A percentile compares a stretch with the other conserved stretches of the same genome.
Conservation (phyloP, 2,113 vertebrate genomes). For the Sciurus niger region DNA sequence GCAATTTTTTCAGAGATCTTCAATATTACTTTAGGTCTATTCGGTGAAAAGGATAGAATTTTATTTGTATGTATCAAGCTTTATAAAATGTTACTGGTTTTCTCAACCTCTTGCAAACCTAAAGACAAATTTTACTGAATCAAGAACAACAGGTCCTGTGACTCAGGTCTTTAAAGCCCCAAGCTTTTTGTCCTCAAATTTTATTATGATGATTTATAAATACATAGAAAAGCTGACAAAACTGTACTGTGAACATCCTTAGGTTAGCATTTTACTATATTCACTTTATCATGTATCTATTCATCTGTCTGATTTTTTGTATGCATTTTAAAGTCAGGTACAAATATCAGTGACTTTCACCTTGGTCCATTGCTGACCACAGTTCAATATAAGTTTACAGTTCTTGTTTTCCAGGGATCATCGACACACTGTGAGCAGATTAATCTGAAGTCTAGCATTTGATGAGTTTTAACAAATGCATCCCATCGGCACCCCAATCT, state of each 20-base stretch:
- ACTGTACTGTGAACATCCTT: rapidly evolving
- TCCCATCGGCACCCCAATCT: rapidly evolving
- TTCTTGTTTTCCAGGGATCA: not conserved
- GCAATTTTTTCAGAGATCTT: not conserved
- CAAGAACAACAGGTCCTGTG: not conserved
- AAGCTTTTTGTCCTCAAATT: not conserved
- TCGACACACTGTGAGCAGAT: not conserved
- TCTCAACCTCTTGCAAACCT: not conserved
- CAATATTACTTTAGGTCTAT: not conserved
- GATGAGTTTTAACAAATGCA: too few relatives aligned
- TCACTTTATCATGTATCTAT: not conserved
- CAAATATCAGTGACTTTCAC: too few relatives aligned
- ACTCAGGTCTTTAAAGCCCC: not conserved
- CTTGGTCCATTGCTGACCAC: rapidly evolving
- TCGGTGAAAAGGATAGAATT: not conserved
- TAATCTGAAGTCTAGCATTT: rapidly evolving
- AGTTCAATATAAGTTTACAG: not conserved
- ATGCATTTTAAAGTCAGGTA: not conserved
- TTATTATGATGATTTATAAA: not conserved
- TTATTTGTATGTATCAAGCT: not conserved
- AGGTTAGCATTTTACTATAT: not conserved
- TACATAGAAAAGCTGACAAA: not conserved
- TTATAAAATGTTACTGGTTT: not conserved
- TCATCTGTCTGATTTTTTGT: not conserved
- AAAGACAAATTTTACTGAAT: not conserved